Base-by-base conservation (phyloP, 92 coral and sea anemone genomes). In the Heliopora coerulea region DNA sequence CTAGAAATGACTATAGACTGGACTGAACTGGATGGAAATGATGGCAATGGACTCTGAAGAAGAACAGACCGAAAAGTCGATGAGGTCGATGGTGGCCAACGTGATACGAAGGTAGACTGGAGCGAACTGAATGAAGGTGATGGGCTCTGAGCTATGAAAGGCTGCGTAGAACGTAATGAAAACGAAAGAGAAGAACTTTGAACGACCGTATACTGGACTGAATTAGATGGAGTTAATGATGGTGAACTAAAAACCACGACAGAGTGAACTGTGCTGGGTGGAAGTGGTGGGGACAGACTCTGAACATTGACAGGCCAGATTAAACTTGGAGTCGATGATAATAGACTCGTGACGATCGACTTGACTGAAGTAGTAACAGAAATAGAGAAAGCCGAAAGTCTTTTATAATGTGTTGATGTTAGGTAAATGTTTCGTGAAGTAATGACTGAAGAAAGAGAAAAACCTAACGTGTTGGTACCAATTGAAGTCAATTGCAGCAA, bases 71-170 rank as follows among this genome's bases (percentile, higher is more conserved):
- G n/a, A n/a, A n/a, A n/a, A n/a, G n/a, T n/a, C n/a, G n/a, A n/a
- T 42, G 42, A 25, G 28, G 27, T 56, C 40, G 67, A 39, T 44
- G 49, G 34, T 32, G 73, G 48, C 33, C 73, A 61, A 23, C 28
- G 33, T 42, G n/a, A 35, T 3, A 41, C 37, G 28, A 41, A 20
- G 26, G 39, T 17, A 46, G 30, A 8, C 34, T 30, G 25, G 26
- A 33, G 18, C 2, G 44, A 31, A 48, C 26, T 20, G 65, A 30
- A 18, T 4, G 33, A 26, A 52, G n/a, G 33, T 49, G 63, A 50
- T 21, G 37, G 18, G 19, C 24, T 49, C 23, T 18, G 39, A 48
- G n/a, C 52, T 10, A 46, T 15, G 14, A 46, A 10, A 50, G 30
- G 32, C 28, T 49, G 57, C 54, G 62, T 29, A 6, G 52, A 46